These are phyloP conservation scores for Apamea crenata DNA, from an alignment of 2,888 invertebrate genomes.

Conservation along the genomic window DNA sequence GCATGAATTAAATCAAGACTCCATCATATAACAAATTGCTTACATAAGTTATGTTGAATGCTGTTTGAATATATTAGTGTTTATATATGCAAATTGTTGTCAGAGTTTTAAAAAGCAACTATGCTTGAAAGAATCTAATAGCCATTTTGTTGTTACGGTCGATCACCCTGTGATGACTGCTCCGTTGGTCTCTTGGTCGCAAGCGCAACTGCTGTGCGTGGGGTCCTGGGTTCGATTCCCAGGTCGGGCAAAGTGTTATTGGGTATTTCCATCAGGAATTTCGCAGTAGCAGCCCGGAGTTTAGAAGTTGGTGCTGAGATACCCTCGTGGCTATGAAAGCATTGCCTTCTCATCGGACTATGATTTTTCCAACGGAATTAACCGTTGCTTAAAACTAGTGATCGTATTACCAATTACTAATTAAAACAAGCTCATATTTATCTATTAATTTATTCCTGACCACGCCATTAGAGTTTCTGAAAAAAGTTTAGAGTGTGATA, in stretches of 20 bases:
- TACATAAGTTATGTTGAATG: constrained; percentile 52
- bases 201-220: too few relatives aligned
- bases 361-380: background rate
- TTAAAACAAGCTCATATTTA: background rate
- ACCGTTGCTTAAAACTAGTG: background rate
- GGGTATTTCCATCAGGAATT: too few relatives aligned
- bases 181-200: too few relatives aligned
- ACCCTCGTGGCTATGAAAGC: background rate
- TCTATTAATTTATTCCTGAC: background rate
- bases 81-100: constrained; percentile 49
- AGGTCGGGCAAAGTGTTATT: too few relatives aligned
- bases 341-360: background rate
- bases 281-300: background rate
- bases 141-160: background rate
- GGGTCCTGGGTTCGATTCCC: too few relatives aligned
- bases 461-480: background rate
- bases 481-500: background rate
- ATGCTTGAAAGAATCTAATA: background rate
- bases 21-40: constrained; percentile 56
- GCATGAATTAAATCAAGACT: constrained; percentile 58
- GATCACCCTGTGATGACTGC: background rate
- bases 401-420: background rate
- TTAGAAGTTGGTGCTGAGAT: background rate
- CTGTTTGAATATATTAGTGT: constrained; percentile 51
- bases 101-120: constrained; percentile 8